A percentile compares a stretch with the other conserved stretches of the same genome.
phyloP scores from a whole-genome alignment of 2,888 invertebrate genomes.

The Drosophila dives region DNA sequence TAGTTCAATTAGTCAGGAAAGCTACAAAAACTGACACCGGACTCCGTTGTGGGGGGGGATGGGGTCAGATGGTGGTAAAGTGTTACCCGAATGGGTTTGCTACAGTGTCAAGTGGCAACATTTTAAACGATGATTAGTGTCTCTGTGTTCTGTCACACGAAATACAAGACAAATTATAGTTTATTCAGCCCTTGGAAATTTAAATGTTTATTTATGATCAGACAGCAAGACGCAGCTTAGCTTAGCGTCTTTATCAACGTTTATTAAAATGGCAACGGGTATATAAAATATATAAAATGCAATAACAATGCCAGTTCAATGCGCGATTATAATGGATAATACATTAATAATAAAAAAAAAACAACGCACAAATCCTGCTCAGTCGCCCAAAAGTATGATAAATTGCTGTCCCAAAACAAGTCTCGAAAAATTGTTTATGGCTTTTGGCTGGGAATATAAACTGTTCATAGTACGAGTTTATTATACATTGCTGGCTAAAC shows the following conservation, averaged over 20 bases:
- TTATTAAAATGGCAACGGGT: conserved; percentile 23
- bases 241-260: conserved; percentile 10
- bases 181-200: conserved; percentile 51
- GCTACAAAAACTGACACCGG: conserved; percentile 37
- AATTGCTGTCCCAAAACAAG: neutral
- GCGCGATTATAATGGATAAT: conserved; percentile 5
- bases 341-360: conserved; percentile 7
- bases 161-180: conserved; percentile 78
- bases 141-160: conserved; percentile 48
- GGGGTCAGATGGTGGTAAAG: conserved; percentile 9
- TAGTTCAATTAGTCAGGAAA: conserved; percentile 73
- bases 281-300: neutral
- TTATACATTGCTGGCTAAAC: neutral
- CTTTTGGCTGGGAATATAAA: neutral
- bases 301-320: conserved; percentile 18
- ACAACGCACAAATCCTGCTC: neutral
- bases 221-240: conserved; percentile 9
- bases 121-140: conserved; percentile 77
- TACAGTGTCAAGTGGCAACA: conserved; percentile 52
- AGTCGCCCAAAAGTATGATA: neutral
- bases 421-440: too few species aligned
- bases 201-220: conserved; percentile 70
- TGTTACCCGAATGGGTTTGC: conserved; percentile 15
- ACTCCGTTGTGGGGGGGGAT: neutral
- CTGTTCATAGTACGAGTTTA: too few species aligned